A percentile compares a stretch with the other conserved stretches of the same genome.
Evolutionary conservation across 1,140 invertebrate species (phyloP).

Genomic region (Grapholita molesta): DNA sequence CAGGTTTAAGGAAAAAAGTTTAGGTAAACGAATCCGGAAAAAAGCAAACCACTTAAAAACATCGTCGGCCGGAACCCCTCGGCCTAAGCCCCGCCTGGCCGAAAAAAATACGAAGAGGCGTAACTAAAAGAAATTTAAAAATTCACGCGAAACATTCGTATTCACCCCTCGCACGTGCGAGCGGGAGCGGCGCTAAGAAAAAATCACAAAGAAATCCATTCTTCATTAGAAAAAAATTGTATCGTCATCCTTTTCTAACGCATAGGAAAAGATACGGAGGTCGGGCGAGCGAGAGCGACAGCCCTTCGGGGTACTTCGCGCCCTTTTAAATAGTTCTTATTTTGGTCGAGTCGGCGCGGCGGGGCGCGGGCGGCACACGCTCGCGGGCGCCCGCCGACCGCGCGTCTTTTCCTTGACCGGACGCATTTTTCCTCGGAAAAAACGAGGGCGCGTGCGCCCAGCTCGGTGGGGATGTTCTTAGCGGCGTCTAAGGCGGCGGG

Average conservation of each 20-base stretch:
- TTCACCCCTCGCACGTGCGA: slow-evolving; percentile 38
- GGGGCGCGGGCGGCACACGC: slow-evolving; percentile 33
- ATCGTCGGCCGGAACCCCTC: slow-evolving; percentile 68
- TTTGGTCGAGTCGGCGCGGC: slow-evolving; percentile 56
- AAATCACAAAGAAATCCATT: slow-evolving; percentile 75
- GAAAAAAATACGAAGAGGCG: slow-evolving; percentile 72
- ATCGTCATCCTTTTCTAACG: slow-evolving; percentile 60
- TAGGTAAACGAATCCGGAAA: slow-evolving; percentile 59
- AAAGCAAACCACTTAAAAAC: slow-evolving; percentile 38
- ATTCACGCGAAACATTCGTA: slow-evolving; percentile 47
- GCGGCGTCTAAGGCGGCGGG: slow-evolving; percentile 72
- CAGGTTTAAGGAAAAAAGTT: slow-evolving; percentile 28
- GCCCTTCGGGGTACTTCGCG: slow-evolving; percentile 49
- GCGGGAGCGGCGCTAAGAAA: slow-evolving; percentile 64
- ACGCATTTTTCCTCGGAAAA: slow-evolving; percentile 75
- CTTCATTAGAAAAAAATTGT: slow-evolving; percentile 75
- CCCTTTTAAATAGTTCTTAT: slow-evolving; percentile 72
- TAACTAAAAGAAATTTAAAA: slow-evolving; percentile 70
- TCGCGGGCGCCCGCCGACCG: slow-evolving; percentile 35
- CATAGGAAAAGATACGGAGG: slow-evolving; percentile 48
- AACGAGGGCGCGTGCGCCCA: slow-evolving; percentile 72
- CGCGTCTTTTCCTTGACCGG: slow-evolving; percentile 72
- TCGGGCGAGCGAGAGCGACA: slow-evolving; percentile 59
- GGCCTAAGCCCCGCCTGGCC: slow-evolving; percentile 70
- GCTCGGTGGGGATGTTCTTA: slow-evolving; percentile 73